Evolutionary conservation across 2,888 invertebrate species (phyloP).

Genomic region (Drosophila quasianomalipes): DNA sequence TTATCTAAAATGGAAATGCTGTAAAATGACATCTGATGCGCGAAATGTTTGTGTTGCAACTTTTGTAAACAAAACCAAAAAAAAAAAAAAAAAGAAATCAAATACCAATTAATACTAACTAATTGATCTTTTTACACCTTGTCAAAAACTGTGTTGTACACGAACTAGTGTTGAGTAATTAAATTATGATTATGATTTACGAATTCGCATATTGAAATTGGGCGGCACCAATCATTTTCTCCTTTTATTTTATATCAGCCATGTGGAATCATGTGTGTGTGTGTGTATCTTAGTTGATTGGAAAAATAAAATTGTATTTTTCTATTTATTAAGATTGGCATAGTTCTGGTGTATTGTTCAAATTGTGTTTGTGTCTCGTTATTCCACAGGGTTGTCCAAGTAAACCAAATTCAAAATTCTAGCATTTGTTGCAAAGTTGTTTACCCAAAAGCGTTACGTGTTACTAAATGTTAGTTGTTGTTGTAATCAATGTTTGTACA

Average conservation of each 20-base stretch:
- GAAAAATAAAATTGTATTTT: slow-evolving; percentile 18
- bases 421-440: slow-evolving; percentile 62
- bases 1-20: slow-evolving; percentile 68
- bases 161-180: slow-evolving; percentile 55
- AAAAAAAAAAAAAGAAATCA: slow-evolving; percentile 24
- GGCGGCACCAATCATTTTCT: slow-evolving; percentile 34
- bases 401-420: slow-evolving; percentile 30
- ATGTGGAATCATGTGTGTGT: slow-evolving; percentile 65
- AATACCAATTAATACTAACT: slow-evolving; percentile 41
- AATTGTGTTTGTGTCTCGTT: slow-evolving; percentile 44
- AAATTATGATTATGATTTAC: slow-evolving; percentile 62
- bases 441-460: slow-evolving; percentile 53
- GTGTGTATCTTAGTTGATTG: slow-evolving; percentile 41
- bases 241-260: slow-evolving; percentile 45
- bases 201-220: slow-evolving; percentile 64
- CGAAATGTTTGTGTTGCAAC: slow-evolving; percentile 79
- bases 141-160: slow-evolving; percentile 66
- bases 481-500: slow-evolving; percentile 77
- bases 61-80: slow-evolving; percentile 67
- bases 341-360: slow-evolving; percentile 7
- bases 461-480: slow-evolving; percentile 76
- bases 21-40: slow-evolving; percentile 75
- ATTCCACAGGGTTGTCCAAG: slow-evolving; percentile 68
- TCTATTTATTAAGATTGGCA: slow-evolving; percentile 48
- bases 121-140: slow-evolving; percentile 69